Base-by-base conservation (phyloP, 30 jellyfish, hydroid and myxozoan species). In the Aurelia sp. region DNA sequence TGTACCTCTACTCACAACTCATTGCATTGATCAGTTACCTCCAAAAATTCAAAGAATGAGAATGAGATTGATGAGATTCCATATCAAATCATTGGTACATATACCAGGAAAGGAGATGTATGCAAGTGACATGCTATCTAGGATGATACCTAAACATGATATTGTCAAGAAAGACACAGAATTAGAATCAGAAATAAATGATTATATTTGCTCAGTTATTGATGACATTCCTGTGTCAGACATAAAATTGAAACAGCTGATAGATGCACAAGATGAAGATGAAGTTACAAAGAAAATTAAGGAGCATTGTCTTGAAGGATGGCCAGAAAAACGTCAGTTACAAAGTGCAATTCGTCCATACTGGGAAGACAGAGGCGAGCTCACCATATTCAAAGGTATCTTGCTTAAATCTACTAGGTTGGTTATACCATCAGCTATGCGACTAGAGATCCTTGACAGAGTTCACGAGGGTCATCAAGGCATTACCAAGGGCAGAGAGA, bases 381-480 rank as follows among this genome's bases (percentile, higher is more conserved):
- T 85, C 47, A 31, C 83, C 33, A 59, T 74, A 23, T 68, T 37
- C 55, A 37, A 74, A 41, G 83, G 63, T 61, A 13, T 73, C 51
- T 21, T 85, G 16, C 65, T 85, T 15, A 73, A 85, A 65, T 37
- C 35, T 41, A 68, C 75, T 17, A 52, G 84, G 33, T 17, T 81
- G 8, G 86, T 81, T 30, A 69, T 81, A 62, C 86, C 91, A 37
- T 68, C 85, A 52, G 57, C 85, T 3, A n/a, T 66, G 85, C 60
- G 85, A 41, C 19, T 48, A 59, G 84, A 66, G 47, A 53, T 69
- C 74, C 47, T 81, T n/a, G 89, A 73, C 57, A 73, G 57, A 44
- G 55, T 85, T 31, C 94, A 85, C 65, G 65, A 62, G 52, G 94
- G 94, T 18, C 94, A 85, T 57, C 94, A 67, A 19, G 94, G 94